Base-by-base conservation (phyloP, 1,140 invertebrate species). In the Lysiphlebus fabarum region DNA sequence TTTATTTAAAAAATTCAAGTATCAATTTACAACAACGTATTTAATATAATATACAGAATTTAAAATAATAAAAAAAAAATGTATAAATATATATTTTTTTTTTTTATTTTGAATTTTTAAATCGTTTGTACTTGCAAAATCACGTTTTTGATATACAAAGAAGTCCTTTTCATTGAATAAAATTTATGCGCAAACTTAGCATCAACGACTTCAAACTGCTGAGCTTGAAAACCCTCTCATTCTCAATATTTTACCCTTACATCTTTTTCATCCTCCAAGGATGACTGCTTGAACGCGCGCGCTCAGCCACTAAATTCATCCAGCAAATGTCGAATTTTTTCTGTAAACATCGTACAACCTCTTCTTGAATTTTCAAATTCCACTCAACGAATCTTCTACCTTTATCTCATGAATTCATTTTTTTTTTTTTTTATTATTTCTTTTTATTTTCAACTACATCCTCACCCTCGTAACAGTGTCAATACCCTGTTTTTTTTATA, bases 161-260 rank as follows among this genome's bases (percentile, higher is more conserved):
- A 36, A 14, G 57, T 59, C 62, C 56, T 58, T 65, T 62, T 58
- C 55, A 17, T 62, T 36, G 41, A 42, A 44, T 38, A 38, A 48
- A 67, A 68, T 68, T 68, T 67, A 68, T 67, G 65, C 65, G 64
- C 59, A 62, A 67, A 68, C 65, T 68, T 65, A 60, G 41, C 48
- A 11, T 41, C 57, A 45, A 51, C 49, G 38, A 12, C 49, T 51
- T 37, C 34, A 51, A 51, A 51, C 49, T 51, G 17, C 17, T 26
- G 17, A 26, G 17, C 17, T 36, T 37, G 36, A 33, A 34, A 51
- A n/a, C 11, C 49, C 49, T 36, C 5, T 51, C 49, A 37, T 36
- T 49, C 49, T 37, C 49, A 38, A 51, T 53, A 49, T 40, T 58
- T 45, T 56, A 55, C 62, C 65, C 59, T 62, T 55, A 61, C 57